Evolutionary conservation across 2,797 vertebrate genomes (phyloP), one percentile per base, ranked within the genome.

Genomic region (Microhierax caerulescens): DNA sequence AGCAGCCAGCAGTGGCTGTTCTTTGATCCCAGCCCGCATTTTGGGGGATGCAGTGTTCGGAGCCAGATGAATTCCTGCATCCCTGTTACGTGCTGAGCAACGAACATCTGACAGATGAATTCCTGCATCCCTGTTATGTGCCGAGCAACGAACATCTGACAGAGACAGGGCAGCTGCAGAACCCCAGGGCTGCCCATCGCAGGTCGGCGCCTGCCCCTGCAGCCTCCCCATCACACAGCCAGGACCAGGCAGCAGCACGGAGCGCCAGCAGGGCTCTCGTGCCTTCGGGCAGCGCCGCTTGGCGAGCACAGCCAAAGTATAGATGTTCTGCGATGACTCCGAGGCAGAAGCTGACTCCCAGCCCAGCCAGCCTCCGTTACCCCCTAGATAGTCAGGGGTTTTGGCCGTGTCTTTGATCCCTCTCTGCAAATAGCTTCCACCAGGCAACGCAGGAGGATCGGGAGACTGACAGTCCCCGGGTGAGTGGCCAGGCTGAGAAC

Each of bases 191-290:
- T 2, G 3, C 4, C 16, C 9, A 0, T 3, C 39, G 4, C 5
- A 12, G 41, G 10, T 5, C 70, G 5, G 12, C 2, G 5, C 54
- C 48, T 6, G 9, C 10, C 70, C 56, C 83, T 3, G 39, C 63
- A 34, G 28, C 39, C 30, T 12, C 39, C 39, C 51, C 27, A 1
- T 24, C 48, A 2, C 21, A 0, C 6, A 4, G 43, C 11, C 0
- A 24, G 57, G 57, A 32, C 30, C 5, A 10, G 4, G 14, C 72
- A 21, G 48, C 32, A 5, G 32, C 69, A 23, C 32, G 11, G 3
- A 20, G 39, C 0, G 2, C n/a, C 41, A 24, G 53, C 70, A 5
- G 1, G 2, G 57, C 34, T 23, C 56, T 5, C 7, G 2, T 2
- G 13, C 57, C 59, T 32, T 16, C 32, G 4, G 54, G 28, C 36